Base-by-base conservation (phyloP, 2,797 vertebrate genomes). In the Sandelia bainsii region DNA sequence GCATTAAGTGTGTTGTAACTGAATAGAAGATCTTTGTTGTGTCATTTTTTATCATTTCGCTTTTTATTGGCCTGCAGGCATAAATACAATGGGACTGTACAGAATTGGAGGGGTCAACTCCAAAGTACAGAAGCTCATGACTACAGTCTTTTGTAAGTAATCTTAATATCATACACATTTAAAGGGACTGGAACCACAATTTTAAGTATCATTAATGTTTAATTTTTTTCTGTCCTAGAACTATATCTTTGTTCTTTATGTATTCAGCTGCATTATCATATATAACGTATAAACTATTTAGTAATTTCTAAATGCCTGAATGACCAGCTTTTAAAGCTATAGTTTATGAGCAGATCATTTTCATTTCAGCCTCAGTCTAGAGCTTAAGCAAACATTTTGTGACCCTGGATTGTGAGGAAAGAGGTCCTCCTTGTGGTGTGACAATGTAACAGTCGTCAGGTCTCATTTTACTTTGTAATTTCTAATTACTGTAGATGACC, bases 71-170 rank as follows among this genome's bases (percentile, higher is more conserved):
- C 34, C 19, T 19, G 4, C 74, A 98, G 98, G 97, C 37, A 96
- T 99, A 79, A 97, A 95, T 52, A 96, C 96, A 42, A 93, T 98
- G 93, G 98, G 98, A 0, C 93, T 99, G 25, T 99, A 99, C 93
- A 95, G 98, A 90, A 98, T 98, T 78, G 97, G 97, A 77, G 98
- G 98, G 1, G 98, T 99, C 61, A 99, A 98, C 87, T 99, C 98
- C 52, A 99, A 99, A 91, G 98, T 99, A 1, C 98, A 99, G 91
- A 97, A 97, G 87, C 93, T 99, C 81, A 98, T 99, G 98, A 96
- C 95, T 34, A 97, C 97, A 4, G 91, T 96, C 45, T 99, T 99
- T 91, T 97, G 98, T 99, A 95, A 96, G 96, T 78, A 50, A 37
- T 32, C 2, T 22, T 37, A 7, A 53, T 51, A n/a, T 62, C 19